These are phyloP conservation scores for Smittia aterrima DNA, from an alignment of 2,888 invertebrate genomes.

Conservation along the genomic window DNA sequence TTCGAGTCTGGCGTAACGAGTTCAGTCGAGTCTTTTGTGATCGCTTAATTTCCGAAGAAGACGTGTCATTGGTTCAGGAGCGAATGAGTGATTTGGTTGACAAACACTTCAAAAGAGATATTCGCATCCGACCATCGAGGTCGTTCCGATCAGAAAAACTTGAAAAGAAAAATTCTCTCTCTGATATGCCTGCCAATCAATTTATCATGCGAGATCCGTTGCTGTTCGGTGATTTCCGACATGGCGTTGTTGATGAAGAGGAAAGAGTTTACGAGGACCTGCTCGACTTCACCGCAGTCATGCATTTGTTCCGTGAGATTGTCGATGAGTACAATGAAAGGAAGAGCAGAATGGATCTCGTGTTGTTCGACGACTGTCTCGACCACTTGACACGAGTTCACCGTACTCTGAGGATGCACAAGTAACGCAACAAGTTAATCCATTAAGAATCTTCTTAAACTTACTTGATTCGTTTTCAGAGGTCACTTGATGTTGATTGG, in stretches of 20 bases:
- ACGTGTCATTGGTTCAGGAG: slow-evolving; percentile 1
- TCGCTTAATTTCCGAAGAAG: slow-evolving; percentile 68
- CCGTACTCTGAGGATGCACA: slow-evolving; percentile 75
- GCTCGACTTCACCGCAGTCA: slow-evolving; percentile 67
- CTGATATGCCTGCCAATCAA: slow-evolving; percentile 55
- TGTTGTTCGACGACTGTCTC: slow-evolving; percentile 87
- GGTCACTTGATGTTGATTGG: slow-evolving; percentile 86
- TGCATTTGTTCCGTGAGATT: slow-evolving; percentile 58
- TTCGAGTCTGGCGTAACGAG: slow-evolving; percentile 90
- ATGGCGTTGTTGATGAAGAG: slow-evolving; percentile 77
- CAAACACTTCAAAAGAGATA: slow-evolving; percentile 45
- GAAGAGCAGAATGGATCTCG: slow-evolving; percentile 70
- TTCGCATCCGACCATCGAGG: slow-evolving; percentile 46
- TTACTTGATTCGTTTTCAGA: slow-evolving; percentile 48
- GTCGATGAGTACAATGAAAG: slow-evolving; percentile 81
- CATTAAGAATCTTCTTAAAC: background rate
- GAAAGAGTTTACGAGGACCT: slow-evolving; percentile 83
- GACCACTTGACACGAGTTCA: slow-evolving; percentile 88
- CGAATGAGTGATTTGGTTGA: slow-evolving; percentile 41
- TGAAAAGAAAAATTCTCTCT: slow-evolving; percentile 46
- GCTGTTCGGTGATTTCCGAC: slow-evolving; percentile 85
- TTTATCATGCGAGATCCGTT: slow-evolving; percentile 78
- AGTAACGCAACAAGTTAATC: slow-evolving; percentile 10
- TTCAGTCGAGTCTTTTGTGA: slow-evolving; percentile 84
- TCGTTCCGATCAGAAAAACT: slow-evolving; percentile 49